phyloP scores from a whole-genome alignment of 2,113 vertebrate genomes.

The Myodes glareolus region DNA sequence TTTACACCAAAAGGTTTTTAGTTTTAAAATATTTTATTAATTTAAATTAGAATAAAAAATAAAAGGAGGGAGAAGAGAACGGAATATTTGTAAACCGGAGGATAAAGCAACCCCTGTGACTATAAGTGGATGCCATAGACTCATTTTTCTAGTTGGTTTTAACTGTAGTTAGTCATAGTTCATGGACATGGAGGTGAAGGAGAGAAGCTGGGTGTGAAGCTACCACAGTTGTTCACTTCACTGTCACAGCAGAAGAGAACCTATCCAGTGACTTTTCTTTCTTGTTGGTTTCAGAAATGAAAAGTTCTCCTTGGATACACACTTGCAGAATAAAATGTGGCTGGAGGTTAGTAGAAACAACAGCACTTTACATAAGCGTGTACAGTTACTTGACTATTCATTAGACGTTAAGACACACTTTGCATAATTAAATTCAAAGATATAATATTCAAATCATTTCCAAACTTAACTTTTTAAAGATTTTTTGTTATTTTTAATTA shows the following conservation, averaged over 20 bases:
- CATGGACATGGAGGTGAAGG: background rate
- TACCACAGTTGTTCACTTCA: background rate
- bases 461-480: background rate
- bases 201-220: background rate
- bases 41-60: constrained; percentile 36
- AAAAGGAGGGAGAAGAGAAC: background rate
- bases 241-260: constrained; percentile 5
- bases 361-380: background rate
- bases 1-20: background rate
- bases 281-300: background rate
- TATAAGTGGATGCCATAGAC: background rate
- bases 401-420: background rate
- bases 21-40: constrained; percentile 29
- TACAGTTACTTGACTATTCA: background rate
- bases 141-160: constrained; percentile 40
- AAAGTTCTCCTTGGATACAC: background rate
- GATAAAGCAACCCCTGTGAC: background rate
- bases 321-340: background rate
- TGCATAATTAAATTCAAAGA: background rate
- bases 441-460: background rate
- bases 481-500: background rate
- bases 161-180: background rate
- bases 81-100: background rate
- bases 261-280: background rate
- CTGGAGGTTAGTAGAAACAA: background rate